Conservation (phyloP, 2,113 vertebrate genomes). For the Globicephala melas region DNA sequence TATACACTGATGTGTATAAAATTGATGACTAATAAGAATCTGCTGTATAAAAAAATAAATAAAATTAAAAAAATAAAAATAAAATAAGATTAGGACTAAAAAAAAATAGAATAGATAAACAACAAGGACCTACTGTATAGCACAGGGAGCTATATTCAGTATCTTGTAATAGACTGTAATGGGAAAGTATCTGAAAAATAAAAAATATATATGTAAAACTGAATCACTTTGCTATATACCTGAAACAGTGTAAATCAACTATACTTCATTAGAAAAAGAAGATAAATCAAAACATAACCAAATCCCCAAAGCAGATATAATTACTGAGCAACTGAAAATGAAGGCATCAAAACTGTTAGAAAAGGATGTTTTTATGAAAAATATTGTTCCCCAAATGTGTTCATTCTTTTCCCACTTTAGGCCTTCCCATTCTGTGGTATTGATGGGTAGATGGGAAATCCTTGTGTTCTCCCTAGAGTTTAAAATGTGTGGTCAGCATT, state of each 20-base stretch:
- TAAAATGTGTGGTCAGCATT: neutral
- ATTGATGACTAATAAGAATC: too few species aligned
- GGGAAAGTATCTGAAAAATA: neutral
- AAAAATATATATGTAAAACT: neutral
- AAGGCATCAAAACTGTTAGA: neutral
- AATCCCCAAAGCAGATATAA: neutral
- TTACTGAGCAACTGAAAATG: neutral
- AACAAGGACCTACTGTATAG: neutral
- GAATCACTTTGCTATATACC: neutral
- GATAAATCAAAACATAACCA: neutral
- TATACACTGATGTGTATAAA: too few species aligned
- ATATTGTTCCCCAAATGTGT: neutral
- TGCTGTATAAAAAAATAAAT: too few species aligned
- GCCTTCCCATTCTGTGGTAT: neutral
- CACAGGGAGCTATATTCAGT: neutral
- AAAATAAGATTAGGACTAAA: too few species aligned
- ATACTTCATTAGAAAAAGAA: neutral
- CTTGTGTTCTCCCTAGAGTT: neutral
- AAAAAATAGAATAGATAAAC: neutral
- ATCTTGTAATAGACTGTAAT: neutral
- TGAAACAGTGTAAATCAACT: neutral
- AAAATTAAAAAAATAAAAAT: too few species aligned
- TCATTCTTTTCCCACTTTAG: neutral
- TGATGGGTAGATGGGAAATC: neutral
- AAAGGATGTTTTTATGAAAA: neutral